Evolutionary conservation across 2,113 vertebrate genomes (phyloP).

Genomic region (Cephalopterus ornatus): DNA sequence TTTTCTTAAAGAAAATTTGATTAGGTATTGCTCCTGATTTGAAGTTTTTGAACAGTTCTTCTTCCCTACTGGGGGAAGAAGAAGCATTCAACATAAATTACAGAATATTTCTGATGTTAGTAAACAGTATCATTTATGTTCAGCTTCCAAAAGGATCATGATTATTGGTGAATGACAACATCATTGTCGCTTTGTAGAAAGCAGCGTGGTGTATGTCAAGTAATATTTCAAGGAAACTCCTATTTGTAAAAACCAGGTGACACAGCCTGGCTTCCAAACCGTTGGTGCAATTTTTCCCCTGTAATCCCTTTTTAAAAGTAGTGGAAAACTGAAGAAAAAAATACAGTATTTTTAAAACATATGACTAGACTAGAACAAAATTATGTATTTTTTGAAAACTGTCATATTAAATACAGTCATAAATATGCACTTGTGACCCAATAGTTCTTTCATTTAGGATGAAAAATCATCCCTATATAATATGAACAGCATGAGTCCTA

Average conservation of each 20-base stretch:
- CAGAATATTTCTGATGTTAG: not conserved
- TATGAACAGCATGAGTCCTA: not conserved
- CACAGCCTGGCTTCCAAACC: not conserved
- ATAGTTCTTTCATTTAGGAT: not conserved
- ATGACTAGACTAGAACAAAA: not conserved
- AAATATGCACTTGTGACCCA: not conserved
- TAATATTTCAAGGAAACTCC: not conserved
- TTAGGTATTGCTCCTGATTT: not conserved
- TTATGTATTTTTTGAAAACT: not conserved
- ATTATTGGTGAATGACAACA: not conserved
- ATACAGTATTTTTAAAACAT: not conserved
- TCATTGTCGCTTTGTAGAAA: not conserved
- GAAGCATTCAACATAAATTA: not conserved
- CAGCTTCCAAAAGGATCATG: not conserved
- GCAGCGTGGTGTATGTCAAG: not conserved
- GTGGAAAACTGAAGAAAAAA: not conserved
- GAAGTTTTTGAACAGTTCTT: not conserved
- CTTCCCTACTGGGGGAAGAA: not conserved
- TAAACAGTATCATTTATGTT: not conserved
- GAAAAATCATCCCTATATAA: not conserved
- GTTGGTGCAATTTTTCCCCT: not conserved
- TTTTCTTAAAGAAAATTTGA: not conserved
- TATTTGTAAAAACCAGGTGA: not conserved
- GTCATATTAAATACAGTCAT: not conserved
- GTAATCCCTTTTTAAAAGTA: not conserved